Conservation (phyloP, 2,888 invertebrate species). For the Apamea anceps region DNA sequence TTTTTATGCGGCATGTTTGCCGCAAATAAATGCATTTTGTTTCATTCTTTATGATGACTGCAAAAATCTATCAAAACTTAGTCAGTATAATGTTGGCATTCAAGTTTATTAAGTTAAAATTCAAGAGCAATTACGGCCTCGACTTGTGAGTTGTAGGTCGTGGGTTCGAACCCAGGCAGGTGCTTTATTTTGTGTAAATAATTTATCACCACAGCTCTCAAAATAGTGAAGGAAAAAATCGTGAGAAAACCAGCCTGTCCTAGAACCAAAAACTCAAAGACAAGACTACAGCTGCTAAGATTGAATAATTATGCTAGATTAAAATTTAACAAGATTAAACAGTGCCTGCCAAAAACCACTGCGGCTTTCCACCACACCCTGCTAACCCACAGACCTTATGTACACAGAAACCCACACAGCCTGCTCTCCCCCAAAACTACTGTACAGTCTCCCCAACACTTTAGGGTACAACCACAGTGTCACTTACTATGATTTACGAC, state of each 20-base stretch:
- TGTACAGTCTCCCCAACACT: slow-evolving; percentile 35
- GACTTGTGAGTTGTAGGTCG: neutral
- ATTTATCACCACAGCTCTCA: too few relatives aligned
- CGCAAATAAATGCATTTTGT: too few relatives aligned
- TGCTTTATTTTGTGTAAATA: too few relatives aligned
- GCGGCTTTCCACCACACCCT: neutral
- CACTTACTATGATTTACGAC: slow-evolving; percentile 44
- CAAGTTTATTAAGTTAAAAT: neutral
- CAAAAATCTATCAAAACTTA: neutral
- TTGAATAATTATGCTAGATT: neutral
- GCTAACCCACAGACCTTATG: slow-evolving; percentile 6
- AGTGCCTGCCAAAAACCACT: neutral
- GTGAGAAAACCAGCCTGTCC: too few relatives aligned
- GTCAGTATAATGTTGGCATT: neutral
- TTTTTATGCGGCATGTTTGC: too few relatives aligned
- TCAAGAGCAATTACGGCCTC: neutral
- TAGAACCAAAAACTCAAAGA: too few relatives aligned
- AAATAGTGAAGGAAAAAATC: too few relatives aligned
- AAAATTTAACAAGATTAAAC: neutral
- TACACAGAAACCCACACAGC: neutral
- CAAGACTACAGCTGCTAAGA: neutral
- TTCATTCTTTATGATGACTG: neutral
- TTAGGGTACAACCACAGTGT: slow-evolving; percentile 35
- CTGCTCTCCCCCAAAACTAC: slow-evolving; percentile 1
- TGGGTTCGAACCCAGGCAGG: neutral